Base-by-base conservation (phyloP, 1,140 invertebrate species). In the Melipona quadrifasciata region DNA sequence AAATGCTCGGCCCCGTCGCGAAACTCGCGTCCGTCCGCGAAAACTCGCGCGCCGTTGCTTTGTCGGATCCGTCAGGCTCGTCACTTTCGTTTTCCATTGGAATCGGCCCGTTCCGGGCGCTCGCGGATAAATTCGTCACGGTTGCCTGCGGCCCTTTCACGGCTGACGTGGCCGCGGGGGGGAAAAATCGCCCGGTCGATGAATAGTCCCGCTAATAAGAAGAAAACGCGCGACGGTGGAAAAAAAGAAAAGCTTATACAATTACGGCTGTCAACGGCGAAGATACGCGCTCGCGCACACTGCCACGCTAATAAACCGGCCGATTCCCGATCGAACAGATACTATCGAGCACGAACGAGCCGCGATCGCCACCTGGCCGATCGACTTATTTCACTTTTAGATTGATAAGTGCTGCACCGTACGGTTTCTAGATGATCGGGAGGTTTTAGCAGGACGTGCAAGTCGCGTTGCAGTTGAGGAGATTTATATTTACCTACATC, bases 41-140 rank as follows among this genome's bases (percentile, higher is more conserved):
- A 67, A 67, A 67, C 31, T 47, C 19, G 16, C 64, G 5, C 19
- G 27, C 6, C 21, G 27, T 5, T 55, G 76, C 53, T 75, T 65
- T 58, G 77, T 79, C 8, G n/a, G n/a, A 47, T 24, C 21, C 78
- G 53, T 75, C 75, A 53, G 55, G 67, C 67, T 58, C 67, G 78
- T 81, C 84, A 81, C 84, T 89, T 88, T 89, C 84, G 64, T 83
- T 88, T 85, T 89, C 84, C 78, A 80, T 80, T 76, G 61, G 76
- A 65, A 82, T 79, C 76, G 76, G 53, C 47, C 67, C 58, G 70
- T 85, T 80, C 73, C 64, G 68, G 39, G 55, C 58, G 72, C 78
- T 31, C 74, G 57, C 80, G 55, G 87, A 58, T 84, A 64, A 82
- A 87, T 87, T 87, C 71, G 85, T 87, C 86, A 79, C 79, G 86